Conservation (phyloP, 2,797 vertebrate species). For the Clarias pachynema region DNA sequence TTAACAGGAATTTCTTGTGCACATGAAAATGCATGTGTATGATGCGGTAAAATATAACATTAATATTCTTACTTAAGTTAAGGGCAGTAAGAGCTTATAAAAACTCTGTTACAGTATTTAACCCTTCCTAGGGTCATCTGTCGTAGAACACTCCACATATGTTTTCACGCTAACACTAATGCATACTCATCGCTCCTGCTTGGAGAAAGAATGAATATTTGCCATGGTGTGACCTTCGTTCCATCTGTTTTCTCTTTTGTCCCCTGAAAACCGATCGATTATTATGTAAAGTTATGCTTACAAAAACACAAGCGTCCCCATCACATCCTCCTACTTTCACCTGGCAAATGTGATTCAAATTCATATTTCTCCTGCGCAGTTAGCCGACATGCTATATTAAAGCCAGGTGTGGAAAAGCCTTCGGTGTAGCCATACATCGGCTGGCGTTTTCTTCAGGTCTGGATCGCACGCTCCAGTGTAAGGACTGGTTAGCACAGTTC, state of each 20-base stretch:
- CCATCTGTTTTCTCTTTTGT: constrained; percentile 83
- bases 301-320: constrained; percentile 78
- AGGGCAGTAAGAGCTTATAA: constrained; percentile 17
- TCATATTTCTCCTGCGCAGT: constrained; percentile 65
- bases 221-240: constrained; percentile 78
- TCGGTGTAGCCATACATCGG: constrained; percentile 63
- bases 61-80: neutral
- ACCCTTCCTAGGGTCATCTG: constrained; percentile 35
- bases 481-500: constrained; percentile 8
- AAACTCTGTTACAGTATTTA: constrained; percentile 21
- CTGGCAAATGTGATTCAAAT: constrained; percentile 76
- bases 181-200: constrained; percentile 74
- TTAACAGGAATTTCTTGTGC: neutral
- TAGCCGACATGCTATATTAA: constrained; percentile 75
- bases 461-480: constrained; percentile 54
- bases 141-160: constrained; percentile 65
- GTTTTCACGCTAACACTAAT: constrained; percentile 74
- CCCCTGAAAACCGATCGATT: constrained; percentile 66
- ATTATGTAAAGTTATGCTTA: constrained; percentile 87
- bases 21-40: neutral
- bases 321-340: constrained; percentile 77
- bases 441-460: constrained; percentile 59
- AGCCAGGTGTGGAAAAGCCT: constrained; percentile 74
- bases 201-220: constrained; percentile 72
- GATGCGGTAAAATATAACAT: neutral